Conservation (phyloP, 2,113 vertebrate species). For the Solea solea region DNA sequence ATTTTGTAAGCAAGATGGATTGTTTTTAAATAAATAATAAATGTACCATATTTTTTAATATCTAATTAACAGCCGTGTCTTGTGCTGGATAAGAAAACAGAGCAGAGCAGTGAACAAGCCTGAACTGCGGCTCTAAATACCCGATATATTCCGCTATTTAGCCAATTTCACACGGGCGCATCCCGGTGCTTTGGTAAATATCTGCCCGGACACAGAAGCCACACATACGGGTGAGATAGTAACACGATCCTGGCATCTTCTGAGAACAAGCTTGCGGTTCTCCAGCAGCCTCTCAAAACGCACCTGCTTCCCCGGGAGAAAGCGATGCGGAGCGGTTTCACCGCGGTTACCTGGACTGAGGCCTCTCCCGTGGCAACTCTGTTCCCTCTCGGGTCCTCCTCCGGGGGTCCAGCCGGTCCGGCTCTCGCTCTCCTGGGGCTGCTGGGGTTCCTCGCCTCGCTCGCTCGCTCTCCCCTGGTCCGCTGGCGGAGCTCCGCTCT, state of each 20-base stretch:
- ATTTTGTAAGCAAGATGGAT: not conserved
- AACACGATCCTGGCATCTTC: constrained; percentile 42
- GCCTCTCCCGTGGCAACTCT: constrained; percentile 77
- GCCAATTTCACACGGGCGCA: constrained; percentile 16
- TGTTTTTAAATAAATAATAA: not conserved
- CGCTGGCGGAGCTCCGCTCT: constrained; percentile 66
- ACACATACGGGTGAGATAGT: constrained; percentile 19
- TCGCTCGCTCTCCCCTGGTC: constrained; percentile 68
- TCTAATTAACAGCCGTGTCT: not conserved
- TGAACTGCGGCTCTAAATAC: not conserved
- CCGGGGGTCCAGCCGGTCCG: constrained; percentile 72
- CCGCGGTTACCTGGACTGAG: constrained; percentile 75
- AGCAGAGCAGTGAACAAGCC: not conserved
- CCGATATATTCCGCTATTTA: constrained; percentile 48
- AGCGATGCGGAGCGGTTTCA: not conserved
- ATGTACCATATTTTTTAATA: not conserved
- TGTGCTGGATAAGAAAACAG: not conserved
- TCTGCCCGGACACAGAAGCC: constrained; percentile 19
- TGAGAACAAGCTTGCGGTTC: constrained; percentile 45
- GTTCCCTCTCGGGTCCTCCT: constrained; percentile 75
- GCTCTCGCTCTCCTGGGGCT: constrained; percentile 67
- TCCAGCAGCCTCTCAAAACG: not conserved
- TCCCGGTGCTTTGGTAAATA: not conserved
- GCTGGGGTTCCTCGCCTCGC: constrained; percentile 73
- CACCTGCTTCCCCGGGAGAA: constrained; percentile 40